phyloP scores from a whole-genome alignment of 2,888 invertebrate species.

The Drosophila ochracea region DNA sequence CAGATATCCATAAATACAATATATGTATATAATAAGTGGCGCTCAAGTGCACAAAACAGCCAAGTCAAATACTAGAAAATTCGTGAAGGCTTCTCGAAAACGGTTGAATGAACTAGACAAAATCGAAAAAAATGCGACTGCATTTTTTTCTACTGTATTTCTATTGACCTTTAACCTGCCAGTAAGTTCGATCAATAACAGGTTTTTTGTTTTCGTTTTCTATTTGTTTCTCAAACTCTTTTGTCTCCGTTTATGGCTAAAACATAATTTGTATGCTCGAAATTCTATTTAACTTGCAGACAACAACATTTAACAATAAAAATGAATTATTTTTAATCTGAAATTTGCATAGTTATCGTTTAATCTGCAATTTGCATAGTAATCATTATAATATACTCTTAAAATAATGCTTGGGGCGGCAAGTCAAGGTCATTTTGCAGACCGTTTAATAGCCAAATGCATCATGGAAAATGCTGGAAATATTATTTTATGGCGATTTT shows the following conservation, averaged over 20 bases:
- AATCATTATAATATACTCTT: slow-evolving; percentile 5
- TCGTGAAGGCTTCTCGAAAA: slow-evolving; percentile 8
- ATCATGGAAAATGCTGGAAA: background rate
- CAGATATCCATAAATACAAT: slow-evolving; percentile 12
- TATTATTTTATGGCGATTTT: background rate
- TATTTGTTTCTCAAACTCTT: slow-evolving; percentile 12
- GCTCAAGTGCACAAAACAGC: slow-evolving; percentile 15
- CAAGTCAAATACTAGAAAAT: slow-evolving; percentile 25
- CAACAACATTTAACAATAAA: background rate
- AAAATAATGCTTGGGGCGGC: background rate
- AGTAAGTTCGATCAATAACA: slow-evolving; percentile 29
- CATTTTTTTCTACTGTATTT: background rate
- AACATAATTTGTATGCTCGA: background rate
- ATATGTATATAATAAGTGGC: background rate
- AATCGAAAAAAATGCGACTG: slow-evolving; percentile 1
- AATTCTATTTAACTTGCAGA: slow-evolving; percentile 2
- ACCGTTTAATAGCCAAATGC: background rate
- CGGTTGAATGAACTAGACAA: slow-evolving; percentile 35
- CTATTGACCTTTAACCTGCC: slow-evolving; percentile 23
- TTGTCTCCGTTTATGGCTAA: slow-evolving; percentile 13
- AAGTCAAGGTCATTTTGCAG: slow-evolving; percentile 2
- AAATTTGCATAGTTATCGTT: slow-evolving; percentile 1
- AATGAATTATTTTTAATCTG: background rate
- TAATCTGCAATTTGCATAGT: background rate
- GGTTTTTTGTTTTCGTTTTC: slow-evolving; percentile 35